These are phyloP conservation scores for Agrotis segetum DNA, from an alignment of 2,888 invertebrate genomes.

Conservation along the genomic window DNA sequence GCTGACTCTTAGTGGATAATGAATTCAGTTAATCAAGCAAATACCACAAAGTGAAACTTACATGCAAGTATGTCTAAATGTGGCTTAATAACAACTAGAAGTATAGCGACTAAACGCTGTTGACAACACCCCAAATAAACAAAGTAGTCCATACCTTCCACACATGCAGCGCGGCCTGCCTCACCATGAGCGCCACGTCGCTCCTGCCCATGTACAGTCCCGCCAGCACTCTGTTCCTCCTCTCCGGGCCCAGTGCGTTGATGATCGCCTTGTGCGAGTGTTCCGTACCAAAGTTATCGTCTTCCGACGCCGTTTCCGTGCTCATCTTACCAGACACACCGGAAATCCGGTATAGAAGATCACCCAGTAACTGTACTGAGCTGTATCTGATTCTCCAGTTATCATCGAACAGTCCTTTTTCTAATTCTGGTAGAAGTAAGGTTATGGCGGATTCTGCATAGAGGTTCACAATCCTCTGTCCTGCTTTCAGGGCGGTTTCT, in stretches of 20 bases:
- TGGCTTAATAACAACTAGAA: background rate
- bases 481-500: constrained; percentile 98
- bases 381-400: constrained; percentile 99
- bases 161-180: constrained; percentile 99
- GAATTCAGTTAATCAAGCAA: no score
- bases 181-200: constrained; percentile 98
- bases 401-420: constrained; percentile 98
- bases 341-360: constrained; percentile 98
- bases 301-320: constrained; percentile 99
- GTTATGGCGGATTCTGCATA: constrained; percentile 99
- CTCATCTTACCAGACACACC: constrained; percentile 99
- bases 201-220: constrained; percentile 99
- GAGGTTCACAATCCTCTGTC: constrained; percentile 98
- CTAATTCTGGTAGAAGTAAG: constrained; percentile 97
- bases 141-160: constrained; percentile 93
- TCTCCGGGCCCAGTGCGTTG: constrained; percentile 96
- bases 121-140: background rate
- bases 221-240: constrained; percentile 97
- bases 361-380: constrained; percentile 98
- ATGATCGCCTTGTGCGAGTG: constrained; percentile 98
- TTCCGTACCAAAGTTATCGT: constrained; percentile 99
- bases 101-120: background rate
- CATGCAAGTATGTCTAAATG: no score
- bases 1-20: no score
- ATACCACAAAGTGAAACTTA: no score